Evolutionary conservation across 2,113 vertebrate species (phyloP).

Genomic region (Paracanthobrama guichenoti): DNA sequence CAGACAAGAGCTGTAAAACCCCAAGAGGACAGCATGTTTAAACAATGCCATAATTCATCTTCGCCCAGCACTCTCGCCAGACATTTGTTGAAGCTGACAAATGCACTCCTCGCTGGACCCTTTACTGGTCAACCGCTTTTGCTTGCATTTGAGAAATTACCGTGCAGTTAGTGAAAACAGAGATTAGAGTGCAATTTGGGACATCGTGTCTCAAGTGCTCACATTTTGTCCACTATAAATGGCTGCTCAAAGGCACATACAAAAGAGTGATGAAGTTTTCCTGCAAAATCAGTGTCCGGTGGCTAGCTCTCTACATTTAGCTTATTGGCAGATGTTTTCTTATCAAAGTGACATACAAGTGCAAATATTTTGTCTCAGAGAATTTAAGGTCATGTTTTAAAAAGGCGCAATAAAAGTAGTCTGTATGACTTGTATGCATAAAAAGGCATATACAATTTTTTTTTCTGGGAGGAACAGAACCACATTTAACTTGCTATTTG

Average conservation of each 20-base stretch:
- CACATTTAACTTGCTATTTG: not conserved
- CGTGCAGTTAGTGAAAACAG: not conserved
- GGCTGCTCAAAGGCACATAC: not conserved
- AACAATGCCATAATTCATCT: slow-evolving; percentile 36
- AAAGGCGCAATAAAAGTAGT: not conserved
- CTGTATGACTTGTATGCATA: not conserved
- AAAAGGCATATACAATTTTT: not conserved
- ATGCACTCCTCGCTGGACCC: not conserved
- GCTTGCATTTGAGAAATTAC: not conserved
- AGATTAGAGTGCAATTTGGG: slow-evolving; percentile 24
- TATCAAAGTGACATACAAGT: not conserved
- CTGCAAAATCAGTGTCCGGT: not conserved
- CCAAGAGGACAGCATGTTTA: slow-evolving; percentile 37
- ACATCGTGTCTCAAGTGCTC: not conserved
- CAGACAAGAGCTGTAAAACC: slow-evolving; percentile 42
- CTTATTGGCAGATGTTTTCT: not conserved
- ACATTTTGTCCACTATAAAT: slow-evolving; percentile 9
- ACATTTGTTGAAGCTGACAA: slow-evolving; percentile 34
- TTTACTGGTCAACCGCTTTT: slow-evolving; percentile 1
- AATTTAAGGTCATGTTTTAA: not conserved
- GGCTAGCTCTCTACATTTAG: not conserved
- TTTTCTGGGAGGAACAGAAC: not conserved
- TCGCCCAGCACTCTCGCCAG: not conserved
- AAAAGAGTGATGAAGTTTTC: not conserved
- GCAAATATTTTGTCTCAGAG: not conserved